Conservation (phyloP, 2,797 vertebrate species). For the Sparidentex hasta region DNA sequence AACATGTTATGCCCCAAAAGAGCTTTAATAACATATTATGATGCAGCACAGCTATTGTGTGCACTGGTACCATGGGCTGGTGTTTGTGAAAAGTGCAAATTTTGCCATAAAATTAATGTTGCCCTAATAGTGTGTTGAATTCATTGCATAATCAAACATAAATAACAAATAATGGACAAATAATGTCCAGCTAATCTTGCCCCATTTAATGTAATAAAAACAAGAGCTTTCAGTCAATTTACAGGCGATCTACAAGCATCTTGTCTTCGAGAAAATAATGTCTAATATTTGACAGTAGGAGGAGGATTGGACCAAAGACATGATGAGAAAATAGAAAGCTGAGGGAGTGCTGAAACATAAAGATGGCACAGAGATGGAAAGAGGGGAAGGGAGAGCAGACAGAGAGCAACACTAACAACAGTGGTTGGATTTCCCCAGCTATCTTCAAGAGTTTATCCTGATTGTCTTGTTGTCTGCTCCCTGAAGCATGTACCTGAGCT, state of each 20-base stretch:
- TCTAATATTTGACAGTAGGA: background rate
- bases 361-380: background rate
- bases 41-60: background rate
- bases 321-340: background rate
- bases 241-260: background rate
- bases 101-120: no score
- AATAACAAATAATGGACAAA: background rate
- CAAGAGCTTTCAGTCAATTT: background rate
- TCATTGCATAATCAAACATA: background rate
- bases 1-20: background rate
- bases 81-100: background rate
- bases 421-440: slow-evolving; percentile 43
- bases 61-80: no score
- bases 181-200: background rate
- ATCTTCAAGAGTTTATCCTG: slow-evolving; percentile 65
- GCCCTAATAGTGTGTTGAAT: no score
- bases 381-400: background rate
- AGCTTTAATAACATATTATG: background rate
- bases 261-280: background rate
- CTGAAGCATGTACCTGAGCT: slow-evolving; percentile 75
- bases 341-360: background rate
- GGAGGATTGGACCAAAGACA: background rate
- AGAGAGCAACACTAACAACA: slow-evolving; percentile 39
- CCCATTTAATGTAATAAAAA: slow-evolving; percentile 1
- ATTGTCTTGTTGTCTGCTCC: slow-evolving; percentile 74